Conservation (phyloP, 2,797 vertebrate species). For the Pristis pectinata region DNA sequence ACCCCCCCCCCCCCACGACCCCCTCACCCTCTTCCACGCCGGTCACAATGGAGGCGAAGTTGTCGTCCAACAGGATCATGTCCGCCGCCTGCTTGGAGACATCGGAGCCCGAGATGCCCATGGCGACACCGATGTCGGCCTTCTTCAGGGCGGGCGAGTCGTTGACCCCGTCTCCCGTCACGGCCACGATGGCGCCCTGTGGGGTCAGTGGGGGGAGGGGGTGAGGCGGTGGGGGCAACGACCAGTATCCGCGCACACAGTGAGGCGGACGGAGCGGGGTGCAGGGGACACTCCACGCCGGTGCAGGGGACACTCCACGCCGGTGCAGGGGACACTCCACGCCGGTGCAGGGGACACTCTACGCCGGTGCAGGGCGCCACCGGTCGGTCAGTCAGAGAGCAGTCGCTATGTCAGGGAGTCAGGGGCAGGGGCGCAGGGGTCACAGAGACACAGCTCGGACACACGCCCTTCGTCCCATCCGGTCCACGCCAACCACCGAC, state of each 20-base stretch:
- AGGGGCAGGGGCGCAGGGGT: no score
- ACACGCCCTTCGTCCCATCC: constrained; percentile 41
- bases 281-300: no score
- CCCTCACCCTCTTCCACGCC: constrained; percentile 80
- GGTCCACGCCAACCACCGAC: not conserved
- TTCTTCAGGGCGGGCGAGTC: constrained; percentile 89
- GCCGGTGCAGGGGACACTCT: not conserved
- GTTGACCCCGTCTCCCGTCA: constrained; percentile 87
- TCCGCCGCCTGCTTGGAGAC: constrained; percentile 90
- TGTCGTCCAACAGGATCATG: constrained; percentile 89
- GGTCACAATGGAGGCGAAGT: constrained; percentile 89
- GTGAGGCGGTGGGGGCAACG: no score
- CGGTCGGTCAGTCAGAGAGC: not conserved
- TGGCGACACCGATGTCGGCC: constrained; percentile 86
- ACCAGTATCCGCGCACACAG: no score
- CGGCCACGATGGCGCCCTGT: constrained; percentile 85
- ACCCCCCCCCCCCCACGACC: not conserved
- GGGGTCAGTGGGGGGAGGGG: not conserved
- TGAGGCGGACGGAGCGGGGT: not conserved
- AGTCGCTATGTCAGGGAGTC: not conserved
- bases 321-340: no score
- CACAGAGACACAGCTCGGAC: not conserved
- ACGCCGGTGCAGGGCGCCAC: not conserved
- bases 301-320: no score
- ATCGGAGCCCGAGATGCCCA: constrained; percentile 86